Percentiles rank a stretch among this genome's conserved stretches.
Evolutionary conservation across 2,888 invertebrate species (phyloP).

Genomic region (Drosophila barbarae): DNA sequence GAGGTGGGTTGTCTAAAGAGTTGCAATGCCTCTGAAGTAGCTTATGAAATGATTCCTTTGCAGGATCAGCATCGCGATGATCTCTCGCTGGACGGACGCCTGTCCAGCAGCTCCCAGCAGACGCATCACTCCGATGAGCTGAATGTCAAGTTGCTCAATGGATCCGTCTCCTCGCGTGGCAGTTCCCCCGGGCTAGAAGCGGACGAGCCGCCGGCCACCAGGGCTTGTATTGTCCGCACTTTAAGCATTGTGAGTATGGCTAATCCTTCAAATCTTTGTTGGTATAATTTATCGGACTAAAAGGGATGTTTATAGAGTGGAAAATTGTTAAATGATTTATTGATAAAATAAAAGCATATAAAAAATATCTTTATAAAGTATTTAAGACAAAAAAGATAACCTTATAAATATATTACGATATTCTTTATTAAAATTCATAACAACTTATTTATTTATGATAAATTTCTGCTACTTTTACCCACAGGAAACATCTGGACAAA

Average conservation of each 20-base stretch:
- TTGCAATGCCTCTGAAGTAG: neutral
- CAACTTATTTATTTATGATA: too few relatives aligned
- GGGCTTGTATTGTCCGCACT: slow-evolving; percentile 78
- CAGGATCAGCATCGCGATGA: slow-evolving; percentile 77
- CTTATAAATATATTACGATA: too few relatives aligned
- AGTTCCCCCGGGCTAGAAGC: slow-evolving; percentile 77
- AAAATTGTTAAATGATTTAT: too few relatives aligned
- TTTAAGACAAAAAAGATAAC: too few relatives aligned
- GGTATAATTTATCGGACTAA: too few relatives aligned
- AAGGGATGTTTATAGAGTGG: too few relatives aligned
- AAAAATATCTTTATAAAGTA: too few relatives aligned
- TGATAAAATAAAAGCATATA: too few relatives aligned
- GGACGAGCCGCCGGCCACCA: slow-evolving; percentile 70
- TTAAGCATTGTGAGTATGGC: slow-evolving; percentile 79
- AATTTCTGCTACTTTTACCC: slow-evolving; percentile 16
- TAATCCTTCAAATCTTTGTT: neutral
- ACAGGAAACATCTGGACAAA: slow-evolving; percentile 54
- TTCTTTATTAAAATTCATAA: neutral
- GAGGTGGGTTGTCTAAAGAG: slow-evolving; percentile 63
- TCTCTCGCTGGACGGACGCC: slow-evolving; percentile 75
- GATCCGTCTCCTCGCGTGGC: slow-evolving; percentile 78
- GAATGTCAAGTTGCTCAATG: slow-evolving; percentile 74
- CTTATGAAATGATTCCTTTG: slow-evolving; percentile 15
- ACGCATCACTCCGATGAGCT: slow-evolving; percentile 74
- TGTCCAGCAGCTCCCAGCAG: slow-evolving; percentile 75